phyloP scores from a whole-genome alignment of 2,888 invertebrate species.

The Chymomyza caudatula region DNA sequence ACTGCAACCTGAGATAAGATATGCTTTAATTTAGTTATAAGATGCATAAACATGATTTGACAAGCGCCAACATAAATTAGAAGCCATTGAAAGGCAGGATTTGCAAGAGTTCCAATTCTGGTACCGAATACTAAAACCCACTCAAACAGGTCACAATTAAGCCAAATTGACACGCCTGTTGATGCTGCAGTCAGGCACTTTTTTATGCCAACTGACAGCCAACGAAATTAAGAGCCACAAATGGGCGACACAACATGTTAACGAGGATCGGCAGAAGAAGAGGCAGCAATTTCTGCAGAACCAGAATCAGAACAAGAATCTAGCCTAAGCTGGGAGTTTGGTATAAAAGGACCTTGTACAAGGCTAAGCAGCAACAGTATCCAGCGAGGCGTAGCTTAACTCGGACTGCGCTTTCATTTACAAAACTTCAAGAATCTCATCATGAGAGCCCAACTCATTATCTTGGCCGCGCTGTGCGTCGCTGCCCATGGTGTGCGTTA shows the following conservation, averaged over 20 bases:
- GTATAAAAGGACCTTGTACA: conserved; percentile 73
- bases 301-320: conserved; percentile 34
- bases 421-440: too few species aligned
- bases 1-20: conserved; percentile 22
- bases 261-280: conserved; percentile 39
- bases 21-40: neutral
- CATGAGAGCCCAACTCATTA: conserved; percentile 71
- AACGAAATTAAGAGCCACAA: neutral
- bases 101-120: neutral
- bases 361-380: conserved; percentile 44
- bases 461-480: conserved; percentile 57
- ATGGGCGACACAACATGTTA: conserved; percentile 38
- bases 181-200: conserved; percentile 4
- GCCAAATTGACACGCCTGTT: conserved; percentile 53
- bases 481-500: conserved; percentile 55
- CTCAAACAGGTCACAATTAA: conserved; percentile 48
- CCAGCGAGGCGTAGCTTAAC: conserved; percentile 20
- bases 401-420: too few species aligned
- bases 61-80: neutral
- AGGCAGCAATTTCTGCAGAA: neutral
- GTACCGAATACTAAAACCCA: neutral
- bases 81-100: neutral
- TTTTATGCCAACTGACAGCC: conserved; percentile 3
- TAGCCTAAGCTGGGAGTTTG: conserved; percentile 20
- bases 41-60: neutral